These are phyloP conservation scores for Acanthoscelides obtectus DNA, from an alignment of 2,888 invertebrate genomes.

Conservation along the genomic window DNA sequence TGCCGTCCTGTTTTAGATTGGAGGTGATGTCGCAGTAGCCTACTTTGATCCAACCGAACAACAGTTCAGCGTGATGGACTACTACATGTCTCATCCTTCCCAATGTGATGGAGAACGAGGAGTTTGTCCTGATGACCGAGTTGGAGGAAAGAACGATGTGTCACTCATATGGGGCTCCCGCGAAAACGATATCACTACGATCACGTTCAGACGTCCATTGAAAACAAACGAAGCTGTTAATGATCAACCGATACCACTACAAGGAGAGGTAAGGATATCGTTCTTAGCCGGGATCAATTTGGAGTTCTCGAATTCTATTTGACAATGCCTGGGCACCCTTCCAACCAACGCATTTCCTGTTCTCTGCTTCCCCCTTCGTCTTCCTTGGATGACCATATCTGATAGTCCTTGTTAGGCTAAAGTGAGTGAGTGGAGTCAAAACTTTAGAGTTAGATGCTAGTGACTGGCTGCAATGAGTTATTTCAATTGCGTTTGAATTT, in stretches of 20 bases:
- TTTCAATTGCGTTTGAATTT: not conserved
- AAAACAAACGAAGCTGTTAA: constrained; percentile 69
- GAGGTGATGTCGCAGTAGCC: constrained; percentile 80
- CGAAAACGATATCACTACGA: constrained; percentile 74
- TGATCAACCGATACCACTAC: constrained; percentile 50
- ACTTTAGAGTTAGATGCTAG: no score
- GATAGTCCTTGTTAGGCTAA: no score
- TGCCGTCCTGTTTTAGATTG: constrained; percentile 43
- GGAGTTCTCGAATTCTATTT: no score
- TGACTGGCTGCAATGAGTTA: no score
- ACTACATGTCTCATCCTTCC: constrained; percentile 74
- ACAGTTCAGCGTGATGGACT: constrained; percentile 75
- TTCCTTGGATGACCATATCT: no score
- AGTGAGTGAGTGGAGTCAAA: no score
- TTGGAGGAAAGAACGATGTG: constrained; percentile 63
- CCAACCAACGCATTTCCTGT: not conserved
- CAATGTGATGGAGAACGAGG: constrained; percentile 80
- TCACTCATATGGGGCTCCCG: constrained; percentile 71
- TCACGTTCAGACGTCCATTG: constrained; percentile 80
- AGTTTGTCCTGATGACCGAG: constrained; percentile 78
- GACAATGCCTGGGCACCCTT: not conserved
- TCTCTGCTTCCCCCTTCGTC: no score
- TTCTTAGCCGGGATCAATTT: no score
- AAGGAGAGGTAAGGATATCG: constrained; percentile 50
- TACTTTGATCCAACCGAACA: constrained; percentile 60